Evolutionary conservation across 2,888 invertebrate genomes (phyloP).

Genomic region (Antheraea assamensis): DNA sequence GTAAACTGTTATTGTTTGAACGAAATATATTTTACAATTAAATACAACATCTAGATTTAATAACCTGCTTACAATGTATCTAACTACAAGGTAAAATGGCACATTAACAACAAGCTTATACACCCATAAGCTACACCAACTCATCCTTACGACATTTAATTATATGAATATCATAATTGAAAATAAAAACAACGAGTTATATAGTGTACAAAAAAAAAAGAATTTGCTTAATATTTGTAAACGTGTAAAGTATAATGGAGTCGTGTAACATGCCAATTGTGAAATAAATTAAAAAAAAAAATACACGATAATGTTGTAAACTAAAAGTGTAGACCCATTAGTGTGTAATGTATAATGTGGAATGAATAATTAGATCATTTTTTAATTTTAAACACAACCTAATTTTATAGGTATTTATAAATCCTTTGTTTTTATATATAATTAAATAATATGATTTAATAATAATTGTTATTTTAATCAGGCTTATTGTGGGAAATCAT

Average conservation of each 20-base stretch:
- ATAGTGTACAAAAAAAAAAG: conserved; percentile 31
- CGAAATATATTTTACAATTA: not conserved
- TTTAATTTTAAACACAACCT: not conserved
- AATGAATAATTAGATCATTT: conserved; percentile 26
- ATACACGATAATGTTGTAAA: conserved; percentile 31
- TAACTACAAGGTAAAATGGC: conserved; percentile 2
- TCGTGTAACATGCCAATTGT: conserved; percentile 57
- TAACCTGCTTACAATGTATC: not conserved
- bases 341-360: conserved; percentile 60
- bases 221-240: conserved; percentile 23
- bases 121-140: not conserved
- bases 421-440: too few species aligned
- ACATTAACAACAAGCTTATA: conserved; percentile 4
- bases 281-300: not conserved
- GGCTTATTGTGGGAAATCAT: not conserved
- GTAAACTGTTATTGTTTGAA: too few species aligned
- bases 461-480: not conserved
- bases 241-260: conserved; percentile 45
- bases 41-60: not conserved
- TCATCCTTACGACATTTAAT: conserved; percentile 31
- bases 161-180: conserved; percentile 30
- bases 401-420: not conserved
- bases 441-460: too few species aligned
- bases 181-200: conserved; percentile 34
- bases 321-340: conserved; percentile 68